Conservation (phyloP, 2,113 vertebrate species). For the Chlorodrepanis virens region DNA sequence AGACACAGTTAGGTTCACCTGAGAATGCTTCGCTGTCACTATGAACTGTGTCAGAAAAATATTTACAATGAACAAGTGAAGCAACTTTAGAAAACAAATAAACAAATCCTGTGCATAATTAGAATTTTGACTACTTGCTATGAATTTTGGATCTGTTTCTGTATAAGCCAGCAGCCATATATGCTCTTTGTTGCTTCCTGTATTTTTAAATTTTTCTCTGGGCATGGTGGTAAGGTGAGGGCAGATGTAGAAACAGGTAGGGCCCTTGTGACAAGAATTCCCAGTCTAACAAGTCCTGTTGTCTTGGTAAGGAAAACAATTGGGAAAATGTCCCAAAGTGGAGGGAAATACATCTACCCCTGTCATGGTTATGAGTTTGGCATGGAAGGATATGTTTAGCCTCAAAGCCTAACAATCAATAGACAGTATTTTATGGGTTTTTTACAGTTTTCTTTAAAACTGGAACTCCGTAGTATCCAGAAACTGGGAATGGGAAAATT, state of each 20-base stretch:
- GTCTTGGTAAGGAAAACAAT: neutral
- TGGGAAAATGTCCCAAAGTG: neutral
- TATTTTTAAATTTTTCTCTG: neutral
- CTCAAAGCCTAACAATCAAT: neutral
- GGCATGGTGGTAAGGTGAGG: neutral
- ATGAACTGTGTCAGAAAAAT: neutral
- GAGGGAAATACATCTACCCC: neutral
- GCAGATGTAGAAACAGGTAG: neutral
- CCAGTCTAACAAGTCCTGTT: neutral
- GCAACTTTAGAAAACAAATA: neutral
- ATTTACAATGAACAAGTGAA: neutral
- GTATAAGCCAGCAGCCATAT: neutral
- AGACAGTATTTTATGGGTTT: neutral
- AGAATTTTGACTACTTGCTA: neutral
- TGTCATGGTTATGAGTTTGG: neutral
- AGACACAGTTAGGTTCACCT: neutral
- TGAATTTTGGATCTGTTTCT: neutral
- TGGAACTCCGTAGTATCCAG: neutral
- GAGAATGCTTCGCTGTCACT: neutral
- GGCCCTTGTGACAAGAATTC: neutral
- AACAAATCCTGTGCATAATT: neutral
- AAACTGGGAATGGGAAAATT: neutral
- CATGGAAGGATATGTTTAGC: neutral
- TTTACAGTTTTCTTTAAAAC: neutral
- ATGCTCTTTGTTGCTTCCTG: neutral